A percentile compares a stretch with the other conserved stretches of the same genome.
phyloP scores from a whole-genome alignment of 2,888 invertebrate genomes.

The Rhogogaster chlorosoma region DNA sequence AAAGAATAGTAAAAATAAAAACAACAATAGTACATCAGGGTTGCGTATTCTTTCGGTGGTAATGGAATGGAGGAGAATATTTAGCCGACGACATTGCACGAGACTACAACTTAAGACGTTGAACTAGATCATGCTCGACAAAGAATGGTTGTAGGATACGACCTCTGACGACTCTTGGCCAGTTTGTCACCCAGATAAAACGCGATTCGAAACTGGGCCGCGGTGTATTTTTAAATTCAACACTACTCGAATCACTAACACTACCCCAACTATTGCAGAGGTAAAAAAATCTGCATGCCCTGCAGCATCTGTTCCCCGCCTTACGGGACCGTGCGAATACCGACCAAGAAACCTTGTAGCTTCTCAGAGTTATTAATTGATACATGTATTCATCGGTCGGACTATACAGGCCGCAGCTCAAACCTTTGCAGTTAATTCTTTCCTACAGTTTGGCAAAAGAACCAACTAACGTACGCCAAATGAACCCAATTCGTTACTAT shows the following conservation, averaged over 20 bases:
- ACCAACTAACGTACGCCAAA: not conserved
- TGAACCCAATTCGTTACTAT: not conserved
- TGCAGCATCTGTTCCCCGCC: not conserved
- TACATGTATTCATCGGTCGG: slow-evolving; percentile 19
- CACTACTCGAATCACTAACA: slow-evolving; percentile 19
- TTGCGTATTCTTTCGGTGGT: slow-evolving; percentile 3
- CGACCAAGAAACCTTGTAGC: slow-evolving; percentile 38
- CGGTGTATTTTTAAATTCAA: slow-evolving; percentile 47
- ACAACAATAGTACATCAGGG: not conserved
- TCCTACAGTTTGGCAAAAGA: slow-evolving; percentile 5
- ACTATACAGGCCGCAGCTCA: not conserved
- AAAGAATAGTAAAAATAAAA: not conserved
- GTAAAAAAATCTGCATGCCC: slow-evolving; percentile 28
- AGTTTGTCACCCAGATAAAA: slow-evolving; percentile 63
- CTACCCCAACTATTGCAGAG: not conserved
- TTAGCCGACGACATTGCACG: slow-evolving; percentile 42
- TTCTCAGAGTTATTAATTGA: slow-evolving; percentile 39
- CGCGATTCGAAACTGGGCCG: slow-evolving; percentile 44
- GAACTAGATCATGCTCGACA: slow-evolving; percentile 51
- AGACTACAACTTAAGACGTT: slow-evolving; percentile 31
- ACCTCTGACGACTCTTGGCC: slow-evolving; percentile 49
- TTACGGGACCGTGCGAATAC: not conserved
- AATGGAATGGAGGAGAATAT: slow-evolving; percentile 27
- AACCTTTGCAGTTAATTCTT: slow-evolving; percentile 27
- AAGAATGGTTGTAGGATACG: slow-evolving; percentile 47